Evolutionary conservation across 2,888 invertebrate genomes (phyloP).

Genomic region (Leptothorax acervorum): DNA sequence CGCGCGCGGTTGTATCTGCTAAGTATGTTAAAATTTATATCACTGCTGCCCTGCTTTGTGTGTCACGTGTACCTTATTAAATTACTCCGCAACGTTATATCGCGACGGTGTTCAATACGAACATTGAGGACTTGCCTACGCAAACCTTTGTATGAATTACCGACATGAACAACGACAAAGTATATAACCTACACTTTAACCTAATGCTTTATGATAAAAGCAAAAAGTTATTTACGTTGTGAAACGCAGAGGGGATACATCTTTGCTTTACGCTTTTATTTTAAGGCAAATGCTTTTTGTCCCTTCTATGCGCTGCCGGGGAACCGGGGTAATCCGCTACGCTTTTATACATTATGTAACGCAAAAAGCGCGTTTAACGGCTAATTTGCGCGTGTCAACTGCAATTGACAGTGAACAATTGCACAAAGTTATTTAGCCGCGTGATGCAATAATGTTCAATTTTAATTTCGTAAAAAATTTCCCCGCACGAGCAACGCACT

Average conservation of each 20-base stretch:
- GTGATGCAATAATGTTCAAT: not conserved
- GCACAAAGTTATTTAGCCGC: not conserved
- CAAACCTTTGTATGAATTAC: not conserved
- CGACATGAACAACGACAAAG: not conserved
- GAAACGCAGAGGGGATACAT: not conserved
- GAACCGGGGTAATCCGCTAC: not conserved
- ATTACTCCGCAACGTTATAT: not conserved
- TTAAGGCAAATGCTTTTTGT: not conserved
- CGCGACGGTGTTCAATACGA: not conserved
- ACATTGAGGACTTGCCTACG: not conserved
- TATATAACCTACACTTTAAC: not conserved
- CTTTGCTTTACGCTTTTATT: not conserved
- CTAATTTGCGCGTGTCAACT: not conserved
- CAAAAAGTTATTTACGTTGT: constrained; percentile 9
- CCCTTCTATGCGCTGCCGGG: too few species aligned
- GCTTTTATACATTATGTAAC: not conserved
- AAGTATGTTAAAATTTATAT: not conserved
- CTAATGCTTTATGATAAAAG: not conserved
- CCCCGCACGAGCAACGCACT: too few species aligned
- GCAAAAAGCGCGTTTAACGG: not conserved
- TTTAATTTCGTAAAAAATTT: not conserved
- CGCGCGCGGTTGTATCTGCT: not conserved
- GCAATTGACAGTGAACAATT: constrained; percentile 3
- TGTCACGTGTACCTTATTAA: not conserved
- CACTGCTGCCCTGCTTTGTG: not conserved